Evolutionary conservation across 2,113 vertebrate genomes (phyloP).

Genomic region (Anguilla japonica): DNA sequence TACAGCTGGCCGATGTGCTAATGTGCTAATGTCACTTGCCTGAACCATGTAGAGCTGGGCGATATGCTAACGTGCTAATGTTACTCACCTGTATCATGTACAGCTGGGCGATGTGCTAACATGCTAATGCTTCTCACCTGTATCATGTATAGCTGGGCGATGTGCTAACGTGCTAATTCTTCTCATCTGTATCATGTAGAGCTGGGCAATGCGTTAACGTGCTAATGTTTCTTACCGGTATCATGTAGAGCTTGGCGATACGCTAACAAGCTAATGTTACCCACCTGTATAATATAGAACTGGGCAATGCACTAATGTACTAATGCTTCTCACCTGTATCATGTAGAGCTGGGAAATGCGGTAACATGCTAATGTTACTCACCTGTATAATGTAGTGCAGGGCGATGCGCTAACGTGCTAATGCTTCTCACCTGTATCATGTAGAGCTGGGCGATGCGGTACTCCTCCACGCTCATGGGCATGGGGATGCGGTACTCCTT

Average conservation of each 20-base stretch:
- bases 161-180: too few species aligned
- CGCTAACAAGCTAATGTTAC: neutral
- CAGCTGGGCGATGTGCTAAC: too few species aligned
- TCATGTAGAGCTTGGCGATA: too few species aligned
- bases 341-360: constrained; percentile 53
- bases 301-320: constrained; percentile 73
- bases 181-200: too few species aligned
- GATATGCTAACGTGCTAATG: neutral
- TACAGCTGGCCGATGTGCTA: neutral
- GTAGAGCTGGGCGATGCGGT: constrained; percentile 81
- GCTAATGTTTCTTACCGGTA: too few species aligned
- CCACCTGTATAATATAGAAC: constrained; percentile 88
- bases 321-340: constrained; percentile 83
- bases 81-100: too few species aligned
- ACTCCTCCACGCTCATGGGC: constrained; percentile 96
- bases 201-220: too few species aligned
- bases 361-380: constrained; percentile 73
- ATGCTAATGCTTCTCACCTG: too few species aligned
- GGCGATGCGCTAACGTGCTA: too few species aligned
- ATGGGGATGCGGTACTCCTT: constrained; percentile 97
- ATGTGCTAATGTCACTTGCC: neutral
- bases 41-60: neutral
- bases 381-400: too few species aligned
- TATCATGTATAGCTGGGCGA: too few species aligned
- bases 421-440: too few species aligned